Conservation (phyloP, 2,797 vertebrate species). For the Dicrostonyx torquatus region DNA sequence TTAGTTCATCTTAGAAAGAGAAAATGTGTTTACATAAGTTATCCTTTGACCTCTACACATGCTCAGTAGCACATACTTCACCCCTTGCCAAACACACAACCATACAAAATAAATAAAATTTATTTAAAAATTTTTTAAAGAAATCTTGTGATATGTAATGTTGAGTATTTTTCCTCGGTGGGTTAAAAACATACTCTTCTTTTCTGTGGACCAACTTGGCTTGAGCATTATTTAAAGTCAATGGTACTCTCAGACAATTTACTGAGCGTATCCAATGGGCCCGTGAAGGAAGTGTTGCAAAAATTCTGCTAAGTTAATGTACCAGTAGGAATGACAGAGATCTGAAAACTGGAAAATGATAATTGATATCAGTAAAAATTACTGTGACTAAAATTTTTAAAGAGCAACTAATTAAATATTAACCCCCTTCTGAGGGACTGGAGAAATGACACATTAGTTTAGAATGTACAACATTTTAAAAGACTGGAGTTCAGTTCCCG, state of each 20-base stretch:
- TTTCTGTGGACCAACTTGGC: neutral
- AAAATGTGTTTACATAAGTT: neutral
- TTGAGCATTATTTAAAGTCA: neutral
- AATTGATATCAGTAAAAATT: neutral
- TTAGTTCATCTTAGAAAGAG: neutral
- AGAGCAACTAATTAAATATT: neutral
- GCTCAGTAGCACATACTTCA: neutral
- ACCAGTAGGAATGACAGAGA: neutral
- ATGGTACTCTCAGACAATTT: neutral
- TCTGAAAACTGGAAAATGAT: neutral
- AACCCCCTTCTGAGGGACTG: neutral
- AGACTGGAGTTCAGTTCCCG: neutral
- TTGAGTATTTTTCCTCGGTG: neutral
- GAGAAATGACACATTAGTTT: neutral
- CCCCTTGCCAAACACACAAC: neutral
- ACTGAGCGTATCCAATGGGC: neutral
- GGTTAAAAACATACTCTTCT: neutral
- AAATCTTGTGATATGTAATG: too few relatives aligned
- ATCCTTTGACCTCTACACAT: neutral
- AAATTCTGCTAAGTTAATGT: neutral
- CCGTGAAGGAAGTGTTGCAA: neutral
- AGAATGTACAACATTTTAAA: neutral
- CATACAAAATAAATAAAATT: neutral
- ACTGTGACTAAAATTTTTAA: neutral
- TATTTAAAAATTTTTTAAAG: neutral